Evolutionary conservation across 2,113 vertebrate species (phyloP).

Genomic region (Bujurquina vittata): DNA sequence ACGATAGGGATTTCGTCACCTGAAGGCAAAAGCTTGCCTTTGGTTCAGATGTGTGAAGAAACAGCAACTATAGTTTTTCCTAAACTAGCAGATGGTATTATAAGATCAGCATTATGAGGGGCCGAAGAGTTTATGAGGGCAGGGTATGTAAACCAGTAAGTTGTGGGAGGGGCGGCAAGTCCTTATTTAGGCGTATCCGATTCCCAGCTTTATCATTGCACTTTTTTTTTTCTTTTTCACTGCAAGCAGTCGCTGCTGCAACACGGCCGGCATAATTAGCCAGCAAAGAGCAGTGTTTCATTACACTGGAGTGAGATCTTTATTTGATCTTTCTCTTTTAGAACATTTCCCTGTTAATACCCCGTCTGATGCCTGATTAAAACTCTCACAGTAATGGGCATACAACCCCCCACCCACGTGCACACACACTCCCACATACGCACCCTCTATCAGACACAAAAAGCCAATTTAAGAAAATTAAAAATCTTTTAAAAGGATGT

Average conservation of each 20-base stretch:
- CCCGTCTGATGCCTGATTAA: constrained; percentile 71
- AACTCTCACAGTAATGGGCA: constrained; percentile 48
- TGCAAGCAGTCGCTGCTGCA: constrained; percentile 5
- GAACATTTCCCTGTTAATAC: constrained; percentile 61
- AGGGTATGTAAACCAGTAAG: background rate
- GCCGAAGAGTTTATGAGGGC: constrained; percentile 41
- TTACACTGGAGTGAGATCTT: constrained; percentile 58
- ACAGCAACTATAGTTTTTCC: constrained; percentile 18
- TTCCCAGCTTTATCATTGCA: constrained; percentile 23
- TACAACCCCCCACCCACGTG: constrained; percentile 3
- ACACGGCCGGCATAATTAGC: constrained; percentile 48
- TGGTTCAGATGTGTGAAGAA: constrained; percentile 39
- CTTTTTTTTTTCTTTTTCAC: background rate
- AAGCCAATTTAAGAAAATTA: constrained; percentile 75
- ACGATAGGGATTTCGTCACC: constrained; percentile 59
- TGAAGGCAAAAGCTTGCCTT: constrained; percentile 37
- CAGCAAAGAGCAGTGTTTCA: constrained; percentile 47
- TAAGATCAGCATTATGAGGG: constrained; percentile 4
- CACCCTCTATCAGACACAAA: constrained; percentile 48
- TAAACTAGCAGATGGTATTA: constrained; percentile 49
- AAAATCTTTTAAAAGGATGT: constrained; percentile 68
- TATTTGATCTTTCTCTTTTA: constrained; percentile 64
- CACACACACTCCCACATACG: background rate
- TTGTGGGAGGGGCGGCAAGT: background rate
- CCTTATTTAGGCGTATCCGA: constrained; percentile 29